phyloP scores from a whole-genome alignment of 2,797 vertebrate species.

The Cyprinella venusta region DNA sequence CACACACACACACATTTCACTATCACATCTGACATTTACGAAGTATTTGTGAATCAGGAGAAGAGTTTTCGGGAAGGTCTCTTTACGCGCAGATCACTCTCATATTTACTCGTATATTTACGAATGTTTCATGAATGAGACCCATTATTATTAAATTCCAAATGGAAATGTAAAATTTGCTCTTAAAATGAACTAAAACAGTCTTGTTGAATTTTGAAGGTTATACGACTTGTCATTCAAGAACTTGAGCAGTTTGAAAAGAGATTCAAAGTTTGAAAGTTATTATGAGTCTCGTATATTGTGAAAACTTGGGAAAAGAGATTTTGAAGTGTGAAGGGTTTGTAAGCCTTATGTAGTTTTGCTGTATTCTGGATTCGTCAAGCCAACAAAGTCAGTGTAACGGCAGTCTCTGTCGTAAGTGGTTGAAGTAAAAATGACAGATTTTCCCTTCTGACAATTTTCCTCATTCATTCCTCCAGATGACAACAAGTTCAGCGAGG shows the following conservation, averaged over 20 bases:
- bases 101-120: no score
- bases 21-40: no score
- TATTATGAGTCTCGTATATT: slow-evolving; percentile 10
- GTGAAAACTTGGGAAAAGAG: background rate
- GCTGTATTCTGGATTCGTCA: background rate
- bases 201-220: background rate
- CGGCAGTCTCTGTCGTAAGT: background rate
- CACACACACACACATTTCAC: no score
- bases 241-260: background rate
- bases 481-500: slow-evolving; percentile 88
- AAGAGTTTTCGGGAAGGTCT: no score
- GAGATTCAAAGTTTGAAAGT: slow-evolving; percentile 3
- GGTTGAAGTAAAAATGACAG: background rate
- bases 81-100: no score
- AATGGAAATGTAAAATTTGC: background rate
- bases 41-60: no score
- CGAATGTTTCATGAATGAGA: no score
- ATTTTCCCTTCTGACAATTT: slow-evolving; percentile 13
- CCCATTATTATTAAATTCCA: background rate
- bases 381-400: background rate
- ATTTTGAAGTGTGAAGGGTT: slow-evolving; percentile 18
- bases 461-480: slow-evolving; percentile 73
- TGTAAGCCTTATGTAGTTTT: background rate
- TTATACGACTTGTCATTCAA: slow-evolving; percentile 3
- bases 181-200: background rate